Evolutionary conservation across 2,113 vertebrate genomes (phyloP).

Genomic region (Chloroceryle aenea): DNA sequence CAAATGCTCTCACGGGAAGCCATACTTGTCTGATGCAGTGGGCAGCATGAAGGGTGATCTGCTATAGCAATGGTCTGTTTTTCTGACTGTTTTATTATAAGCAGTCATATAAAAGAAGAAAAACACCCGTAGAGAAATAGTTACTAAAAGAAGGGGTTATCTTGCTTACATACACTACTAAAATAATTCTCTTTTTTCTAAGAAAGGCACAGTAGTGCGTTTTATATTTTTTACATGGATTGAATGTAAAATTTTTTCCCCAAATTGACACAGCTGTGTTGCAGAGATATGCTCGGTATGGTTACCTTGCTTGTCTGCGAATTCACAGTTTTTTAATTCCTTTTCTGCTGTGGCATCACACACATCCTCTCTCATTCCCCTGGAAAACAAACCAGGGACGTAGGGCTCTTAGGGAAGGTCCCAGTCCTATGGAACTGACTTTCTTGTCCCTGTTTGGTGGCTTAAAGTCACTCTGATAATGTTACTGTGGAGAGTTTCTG

Average conservation of each 20-base stretch:
- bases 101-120: not conserved
- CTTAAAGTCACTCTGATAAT: not conserved
- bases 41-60: rapidly evolving
- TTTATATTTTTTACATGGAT: not conserved
- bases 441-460: not conserved
- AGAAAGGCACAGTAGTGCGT: not conserved
- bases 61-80: not conserved
- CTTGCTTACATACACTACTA: not conserved
- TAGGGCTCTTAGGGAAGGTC: not conserved
- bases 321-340: constrained; percentile 9
- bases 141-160: not conserved
- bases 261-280: not conserved
- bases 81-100: not conserved
- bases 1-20: not conserved
- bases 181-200: not conserved
- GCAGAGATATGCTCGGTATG: not conserved
- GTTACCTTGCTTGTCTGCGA: constrained; percentile 12
- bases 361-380: not conserved
- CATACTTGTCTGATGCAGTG: not conserved
- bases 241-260: constrained; percentile 34
- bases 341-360: not conserved
- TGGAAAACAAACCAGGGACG: not conserved
- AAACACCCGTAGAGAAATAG: not conserved
- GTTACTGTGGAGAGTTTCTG: not conserved
- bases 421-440: not conserved